Evolutionary conservation across 2,797 vertebrate species (phyloP).

Genomic region (Propithecus perrieri): DNA sequence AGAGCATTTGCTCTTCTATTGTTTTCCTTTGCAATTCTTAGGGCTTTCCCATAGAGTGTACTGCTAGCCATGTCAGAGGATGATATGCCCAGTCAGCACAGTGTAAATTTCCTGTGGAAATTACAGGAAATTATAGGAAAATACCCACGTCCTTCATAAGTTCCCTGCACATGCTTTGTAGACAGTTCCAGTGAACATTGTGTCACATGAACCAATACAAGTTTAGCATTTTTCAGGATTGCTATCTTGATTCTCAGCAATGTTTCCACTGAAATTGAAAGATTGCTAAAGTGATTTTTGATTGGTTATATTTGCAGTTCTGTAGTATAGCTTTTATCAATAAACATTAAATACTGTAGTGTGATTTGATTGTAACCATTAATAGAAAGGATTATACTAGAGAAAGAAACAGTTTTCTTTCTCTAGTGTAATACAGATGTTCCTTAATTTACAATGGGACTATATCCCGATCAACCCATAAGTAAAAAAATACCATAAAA

Average conservation of each 20-base stretch:
- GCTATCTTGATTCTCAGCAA: slow-evolving; percentile 53
- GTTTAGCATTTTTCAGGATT: slow-evolving; percentile 47
- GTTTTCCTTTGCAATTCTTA: neutral
- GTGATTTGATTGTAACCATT: slow-evolving; percentile 43
- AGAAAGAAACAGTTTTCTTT: slow-evolving; percentile 54
- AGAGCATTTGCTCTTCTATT: neutral
- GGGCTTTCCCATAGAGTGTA: neutral
- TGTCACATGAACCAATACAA: neutral
- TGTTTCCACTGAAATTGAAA: slow-evolving; percentile 78
- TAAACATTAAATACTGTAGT: slow-evolving; percentile 51
- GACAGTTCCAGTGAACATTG: neutral
- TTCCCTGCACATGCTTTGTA: neutral
- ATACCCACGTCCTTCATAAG: neutral
- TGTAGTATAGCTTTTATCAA: slow-evolving; percentile 58
- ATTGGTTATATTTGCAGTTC: slow-evolving; percentile 61
- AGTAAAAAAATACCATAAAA: neutral
- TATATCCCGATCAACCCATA: neutral
- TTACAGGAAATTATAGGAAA: no score
- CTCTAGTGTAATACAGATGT: neutral
- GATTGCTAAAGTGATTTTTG: slow-evolving; percentile 71
- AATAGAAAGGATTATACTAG: neutral
- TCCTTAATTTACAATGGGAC: neutral
- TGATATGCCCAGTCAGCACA: neutral
- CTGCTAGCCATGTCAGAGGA: neutral
- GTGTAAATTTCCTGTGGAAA: neutral